These are phyloP conservation scores for Fabriciana adippe DNA, from an alignment of 2,888 invertebrate species.

Conservation along the genomic window DNA sequence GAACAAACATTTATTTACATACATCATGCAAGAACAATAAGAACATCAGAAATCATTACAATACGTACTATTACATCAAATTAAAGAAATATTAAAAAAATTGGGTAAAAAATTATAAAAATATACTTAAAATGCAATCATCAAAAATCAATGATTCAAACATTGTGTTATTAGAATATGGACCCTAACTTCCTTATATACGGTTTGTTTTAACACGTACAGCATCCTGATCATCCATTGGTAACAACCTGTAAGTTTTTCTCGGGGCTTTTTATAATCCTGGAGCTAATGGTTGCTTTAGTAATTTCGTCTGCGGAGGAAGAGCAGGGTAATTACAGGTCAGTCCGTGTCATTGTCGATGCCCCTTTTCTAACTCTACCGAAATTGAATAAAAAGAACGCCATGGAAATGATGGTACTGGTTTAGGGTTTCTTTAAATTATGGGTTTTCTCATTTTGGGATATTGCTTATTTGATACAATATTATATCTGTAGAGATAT, in stretches of 20 bases:
- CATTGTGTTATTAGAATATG: constrained; percentile 1
- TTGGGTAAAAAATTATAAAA: constrained; percentile 25
- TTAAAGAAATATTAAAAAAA: not conserved
- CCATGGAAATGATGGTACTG: constrained; percentile 20
- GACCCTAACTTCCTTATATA: constrained; percentile 34
- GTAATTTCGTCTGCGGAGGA: constrained; percentile 67
- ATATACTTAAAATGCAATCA: constrained; percentile 37
- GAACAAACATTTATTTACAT: no score
- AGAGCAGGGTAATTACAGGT: constrained; percentile 72
- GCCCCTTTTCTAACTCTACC: constrained; percentile 60
- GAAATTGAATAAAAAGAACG: constrained; percentile 55
- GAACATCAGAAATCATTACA: not conserved
- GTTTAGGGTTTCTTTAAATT: constrained; percentile 22
- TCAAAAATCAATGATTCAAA: constrained; percentile 37
- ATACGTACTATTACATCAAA: not conserved
- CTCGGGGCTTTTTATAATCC: constrained; percentile 66
- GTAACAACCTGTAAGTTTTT: constrained; percentile 63
- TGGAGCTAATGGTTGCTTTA: constrained; percentile 71
- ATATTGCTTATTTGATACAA: constrained; percentile 10
- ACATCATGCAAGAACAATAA: not conserved
- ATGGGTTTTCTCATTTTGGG: constrained; percentile 18
- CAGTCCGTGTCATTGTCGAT: constrained; percentile 78
- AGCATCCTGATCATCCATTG: constrained; percentile 53
- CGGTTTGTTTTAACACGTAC: constrained; percentile 48
- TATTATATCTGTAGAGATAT: not conserved